Evolutionary conservation across 2,888 invertebrate species (phyloP).

Genomic region (Chaetogeoica ovagalla): DNA sequence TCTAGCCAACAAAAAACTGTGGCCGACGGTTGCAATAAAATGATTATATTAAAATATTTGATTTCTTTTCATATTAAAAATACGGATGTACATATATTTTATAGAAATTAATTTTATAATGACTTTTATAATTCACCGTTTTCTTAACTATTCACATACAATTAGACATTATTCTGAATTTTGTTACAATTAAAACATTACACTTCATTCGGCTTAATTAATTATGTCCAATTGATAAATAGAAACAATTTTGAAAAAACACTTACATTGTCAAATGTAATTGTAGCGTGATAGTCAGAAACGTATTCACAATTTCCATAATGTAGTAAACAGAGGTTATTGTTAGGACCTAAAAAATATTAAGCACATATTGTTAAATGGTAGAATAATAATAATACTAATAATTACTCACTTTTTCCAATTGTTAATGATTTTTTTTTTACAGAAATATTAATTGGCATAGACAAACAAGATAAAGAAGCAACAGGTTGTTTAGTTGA

Average conservation of each 20-base stretch:
- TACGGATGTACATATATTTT: too few species aligned
- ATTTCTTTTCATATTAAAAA: too few species aligned
- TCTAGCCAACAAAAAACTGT: too few species aligned
- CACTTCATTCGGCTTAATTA: too few species aligned
- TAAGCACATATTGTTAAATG: constrained; percentile 2
- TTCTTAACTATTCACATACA: too few species aligned
- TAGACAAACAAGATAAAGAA: neutral
- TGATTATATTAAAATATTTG: too few species aligned
- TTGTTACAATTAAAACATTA: too few species aligned
- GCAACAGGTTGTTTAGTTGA: constrained; percentile 8
- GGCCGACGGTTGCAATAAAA: too few species aligned
- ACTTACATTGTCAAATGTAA: constrained; percentile 63
- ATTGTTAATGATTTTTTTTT: constrained; percentile 13
- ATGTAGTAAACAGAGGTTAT: constrained; percentile 60
- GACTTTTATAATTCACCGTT: too few species aligned
- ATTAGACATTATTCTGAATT: too few species aligned
- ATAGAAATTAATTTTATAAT: too few species aligned
- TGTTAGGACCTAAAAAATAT: neutral
- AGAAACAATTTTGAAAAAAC: neutral
- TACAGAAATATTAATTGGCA: neutral
- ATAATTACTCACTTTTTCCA: constrained; percentile 25
- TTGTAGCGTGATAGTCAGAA: constrained; percentile 76
- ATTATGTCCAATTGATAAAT: neutral
- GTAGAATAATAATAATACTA: neutral
- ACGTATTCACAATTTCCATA: constrained; percentile 73